Evolutionary conservation across 2,888 invertebrate species (phyloP), one percentile per base, ranked within the genome.

Genomic region (Synanthedon tipuliformis): DNA sequence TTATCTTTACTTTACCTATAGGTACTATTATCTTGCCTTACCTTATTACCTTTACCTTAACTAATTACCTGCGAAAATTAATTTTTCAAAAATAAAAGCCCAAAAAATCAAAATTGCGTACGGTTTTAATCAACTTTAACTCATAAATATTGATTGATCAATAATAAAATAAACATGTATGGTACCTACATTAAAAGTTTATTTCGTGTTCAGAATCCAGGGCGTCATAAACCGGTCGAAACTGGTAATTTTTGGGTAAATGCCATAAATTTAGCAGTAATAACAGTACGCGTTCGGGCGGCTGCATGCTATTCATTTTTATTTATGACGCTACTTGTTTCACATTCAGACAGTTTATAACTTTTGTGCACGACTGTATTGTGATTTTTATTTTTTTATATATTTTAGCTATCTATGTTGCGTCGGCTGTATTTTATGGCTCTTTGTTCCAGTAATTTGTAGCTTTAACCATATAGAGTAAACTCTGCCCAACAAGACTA

Each of bases 311-410:
- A 80, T 83, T 81, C 78, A 67, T 69, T 80, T 82, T 83, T 85
- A 83, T 86, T 85, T 85, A 86, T 77, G 83, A 81, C 79, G 77
- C 75, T 79, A 84, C 85, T 85, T 79, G 81, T 80, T 81, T 83
- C 81, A 81, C 76, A 79, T 79, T 75, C 82, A 79, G 80, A 66
- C 59, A 65, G 69, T 74, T 75, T 77, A 76, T 78, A 80, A 81
- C 75, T 82, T 83, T 78, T 78, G 76, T 74, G 72, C 72, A 68
- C 75, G 81, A 75, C 75, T 79, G 79, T 80, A 80, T 76, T 78
- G 75, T 75, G 74, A 76, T 79, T 81, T 80, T 75, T 71, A 75
- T 75, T 71, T 65, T 72, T 71, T 71, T 74, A 73, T 78, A 72
- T 72, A 70, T 68, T 67, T 61, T 65, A 65, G 69, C 45, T 70